Percentiles rank a stretch among this genome's conserved stretches.
Evolutionary conservation across 1,140 invertebrate genomes (phyloP).

Genomic region (Aplysia californica): DNA sequence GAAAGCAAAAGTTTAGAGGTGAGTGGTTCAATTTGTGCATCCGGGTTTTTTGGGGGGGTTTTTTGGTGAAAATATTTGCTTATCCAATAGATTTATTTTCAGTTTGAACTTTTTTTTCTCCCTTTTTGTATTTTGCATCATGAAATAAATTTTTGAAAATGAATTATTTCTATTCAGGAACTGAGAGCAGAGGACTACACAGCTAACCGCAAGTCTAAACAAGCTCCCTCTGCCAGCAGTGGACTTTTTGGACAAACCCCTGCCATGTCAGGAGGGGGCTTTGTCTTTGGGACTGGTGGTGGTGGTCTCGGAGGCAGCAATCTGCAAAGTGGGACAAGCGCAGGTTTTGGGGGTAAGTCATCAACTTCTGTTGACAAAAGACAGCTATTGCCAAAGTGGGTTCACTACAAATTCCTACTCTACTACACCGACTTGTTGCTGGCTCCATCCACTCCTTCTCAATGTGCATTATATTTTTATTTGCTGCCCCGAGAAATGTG

Average conservation of each 20-base stretch:
- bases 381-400: too few relatives aligned
- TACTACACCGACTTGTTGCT: too few relatives aligned
- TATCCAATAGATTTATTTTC: background rate
- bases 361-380: too few relatives aligned
- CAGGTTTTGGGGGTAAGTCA: slow-evolving; percentile 26
- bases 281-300: slow-evolving; percentile 23
- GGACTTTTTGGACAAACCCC: slow-evolving; percentile 45
- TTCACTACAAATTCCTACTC: too few relatives aligned
- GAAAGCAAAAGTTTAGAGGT: slow-evolving; percentile 90
- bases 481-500: too few relatives aligned
- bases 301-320: slow-evolving; percentile 2
- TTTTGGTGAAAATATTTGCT: background rate
- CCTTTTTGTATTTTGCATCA: background rate
- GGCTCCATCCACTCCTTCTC: too few relatives aligned
- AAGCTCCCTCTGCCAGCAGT: slow-evolving; percentile 33
- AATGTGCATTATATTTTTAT: too few relatives aligned
- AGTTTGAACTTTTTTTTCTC: background rate
- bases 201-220: slow-evolving; percentile 84
- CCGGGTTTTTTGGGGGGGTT: background rate
- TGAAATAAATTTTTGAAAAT: too few relatives aligned
- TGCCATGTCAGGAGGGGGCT: slow-evolving; percentile 35
- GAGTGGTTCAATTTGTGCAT: too few relatives aligned
- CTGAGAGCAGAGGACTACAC: slow-evolving; percentile 93
- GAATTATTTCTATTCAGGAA: too few relatives aligned
- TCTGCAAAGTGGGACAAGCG: too few relatives aligned